Percentiles rank a stretch among this genome's conserved stretches.
These are phyloP conservation scores for Chaenocephalus aceratus DNA, from an alignment of 2,113 vertebrate genomes.

Conservation along the genomic window DNA sequence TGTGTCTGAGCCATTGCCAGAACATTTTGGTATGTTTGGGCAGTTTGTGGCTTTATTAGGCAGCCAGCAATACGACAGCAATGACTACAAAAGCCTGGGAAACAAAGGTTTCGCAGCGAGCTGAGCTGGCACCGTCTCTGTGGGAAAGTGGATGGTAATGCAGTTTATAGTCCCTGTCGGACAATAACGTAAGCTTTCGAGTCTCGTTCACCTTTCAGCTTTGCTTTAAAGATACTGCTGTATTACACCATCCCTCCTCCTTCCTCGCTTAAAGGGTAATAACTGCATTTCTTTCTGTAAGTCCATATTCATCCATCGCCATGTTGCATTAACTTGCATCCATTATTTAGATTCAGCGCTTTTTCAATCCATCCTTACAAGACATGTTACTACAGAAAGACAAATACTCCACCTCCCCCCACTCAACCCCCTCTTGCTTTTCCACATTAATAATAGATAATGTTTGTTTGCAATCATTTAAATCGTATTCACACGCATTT, in stretches of 20 bases:
- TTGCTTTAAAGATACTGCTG: not conserved
- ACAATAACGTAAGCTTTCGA: not conserved
- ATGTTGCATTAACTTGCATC: not conserved
- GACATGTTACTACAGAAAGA: no score
- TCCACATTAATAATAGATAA: no score
- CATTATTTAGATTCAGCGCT: not conserved
- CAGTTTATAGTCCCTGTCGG: not conserved
- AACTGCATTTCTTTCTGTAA: not conserved
- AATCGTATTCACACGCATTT: no score
- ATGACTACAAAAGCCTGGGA: not conserved
- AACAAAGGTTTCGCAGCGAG: not conserved
- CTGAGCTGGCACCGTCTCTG: no score
- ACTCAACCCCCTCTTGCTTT: no score
- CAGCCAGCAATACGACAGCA: not conserved
- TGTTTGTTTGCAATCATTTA: no score
- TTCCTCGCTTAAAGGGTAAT: not conserved
- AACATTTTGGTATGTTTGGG: not conserved
- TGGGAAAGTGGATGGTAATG: not conserved
- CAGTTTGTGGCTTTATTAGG: not conserved
- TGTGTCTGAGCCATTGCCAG: not conserved
- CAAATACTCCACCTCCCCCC: no score
- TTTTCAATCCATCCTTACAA: no score
- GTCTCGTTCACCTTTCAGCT: not conserved
- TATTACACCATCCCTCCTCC: not conserved
- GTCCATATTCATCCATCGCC: not conserved